Evolutionary conservation across 2,113 vertebrate genomes (phyloP).

Genomic region (Ciconia boyciana): DNA sequence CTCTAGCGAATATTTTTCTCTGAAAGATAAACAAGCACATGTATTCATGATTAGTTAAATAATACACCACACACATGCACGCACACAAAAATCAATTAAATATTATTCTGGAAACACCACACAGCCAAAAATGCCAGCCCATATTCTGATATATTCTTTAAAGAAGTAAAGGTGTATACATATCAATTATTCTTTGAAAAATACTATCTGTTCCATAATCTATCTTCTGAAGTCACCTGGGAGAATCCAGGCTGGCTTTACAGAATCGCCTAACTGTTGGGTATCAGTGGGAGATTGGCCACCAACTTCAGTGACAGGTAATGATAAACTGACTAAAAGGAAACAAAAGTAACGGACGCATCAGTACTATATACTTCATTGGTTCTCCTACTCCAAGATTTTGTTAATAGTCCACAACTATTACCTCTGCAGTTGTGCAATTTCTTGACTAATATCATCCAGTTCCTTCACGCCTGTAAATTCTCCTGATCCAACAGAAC

Average conservation of each 20-base stretch:
- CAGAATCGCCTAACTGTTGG: neutral
- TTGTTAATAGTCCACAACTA: neutral
- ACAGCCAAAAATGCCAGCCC: neutral
- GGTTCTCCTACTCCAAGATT: neutral
- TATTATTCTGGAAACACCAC: neutral
- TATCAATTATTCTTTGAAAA: neutral
- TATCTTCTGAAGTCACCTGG: neutral
- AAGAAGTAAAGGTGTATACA: neutral
- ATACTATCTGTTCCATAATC: neutral
- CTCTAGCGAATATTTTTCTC: constrained; percentile 93
- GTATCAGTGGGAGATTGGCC: neutral
- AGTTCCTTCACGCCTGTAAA: constrained; percentile 96
- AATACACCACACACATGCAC: rapidly evolving
- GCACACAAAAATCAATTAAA: neutral
- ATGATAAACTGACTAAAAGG: neutral
- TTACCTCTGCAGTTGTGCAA: constrained; percentile 93
- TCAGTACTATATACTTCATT: neutral
- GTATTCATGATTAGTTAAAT: neutral
- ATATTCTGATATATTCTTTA: neutral
- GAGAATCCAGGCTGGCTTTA: neutral
- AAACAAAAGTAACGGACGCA: neutral
- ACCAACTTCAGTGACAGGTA: neutral
- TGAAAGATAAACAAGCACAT: constrained; percentile 30
- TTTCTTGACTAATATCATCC: constrained; percentile 96
- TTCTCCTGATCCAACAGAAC: constrained; percentile 90